Conservation (phyloP, 2,113 vertebrate species). For the Etheostoma spectabile region DNA sequence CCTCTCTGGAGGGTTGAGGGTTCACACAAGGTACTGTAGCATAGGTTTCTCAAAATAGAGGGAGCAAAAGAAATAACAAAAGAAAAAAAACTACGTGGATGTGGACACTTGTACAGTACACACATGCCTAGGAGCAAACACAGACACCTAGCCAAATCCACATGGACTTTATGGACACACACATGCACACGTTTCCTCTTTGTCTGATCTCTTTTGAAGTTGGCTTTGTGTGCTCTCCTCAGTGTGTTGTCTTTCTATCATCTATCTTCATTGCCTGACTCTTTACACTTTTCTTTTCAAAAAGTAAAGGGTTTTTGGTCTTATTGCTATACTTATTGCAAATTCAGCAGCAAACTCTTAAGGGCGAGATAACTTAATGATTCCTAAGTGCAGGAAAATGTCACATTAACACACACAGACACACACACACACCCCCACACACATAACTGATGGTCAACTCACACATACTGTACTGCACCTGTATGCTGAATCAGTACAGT, state of each 20-base stretch:
- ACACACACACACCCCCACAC: neutral
- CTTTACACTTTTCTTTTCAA: constrained; percentile 3
- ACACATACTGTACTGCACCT: constrained; percentile 14
- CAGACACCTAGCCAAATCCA: neutral
- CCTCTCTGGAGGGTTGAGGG: constrained; percentile 52
- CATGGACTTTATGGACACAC: neutral
- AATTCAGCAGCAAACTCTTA: constrained; percentile 59
- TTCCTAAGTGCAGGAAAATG: constrained; percentile 39
- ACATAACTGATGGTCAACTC: neutral
- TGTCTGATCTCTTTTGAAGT: neutral
- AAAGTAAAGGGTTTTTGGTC: constrained; percentile 17
- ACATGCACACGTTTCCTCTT: neutral
- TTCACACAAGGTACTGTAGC: constrained; percentile 23
- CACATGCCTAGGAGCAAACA: constrained; percentile 4
- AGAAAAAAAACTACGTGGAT: neutral
- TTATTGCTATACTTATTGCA: constrained; percentile 31
- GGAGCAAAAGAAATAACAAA: neutral
- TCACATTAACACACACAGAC: constrained; percentile 39
- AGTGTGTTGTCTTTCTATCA: constrained; percentile 6
- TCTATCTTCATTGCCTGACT: constrained; percentile 28
- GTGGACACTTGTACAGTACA: neutral
- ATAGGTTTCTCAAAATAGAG: constrained; percentile 64
- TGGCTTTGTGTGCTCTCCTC: neutral
- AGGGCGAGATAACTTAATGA: constrained; percentile 17
- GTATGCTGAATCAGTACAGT: constrained; percentile 30